Percentiles rank a stretch among this genome's conserved stretches.
phyloP scores from a whole-genome alignment of 1,140 invertebrate genomes.

The Drosophila willistoni region DNA sequence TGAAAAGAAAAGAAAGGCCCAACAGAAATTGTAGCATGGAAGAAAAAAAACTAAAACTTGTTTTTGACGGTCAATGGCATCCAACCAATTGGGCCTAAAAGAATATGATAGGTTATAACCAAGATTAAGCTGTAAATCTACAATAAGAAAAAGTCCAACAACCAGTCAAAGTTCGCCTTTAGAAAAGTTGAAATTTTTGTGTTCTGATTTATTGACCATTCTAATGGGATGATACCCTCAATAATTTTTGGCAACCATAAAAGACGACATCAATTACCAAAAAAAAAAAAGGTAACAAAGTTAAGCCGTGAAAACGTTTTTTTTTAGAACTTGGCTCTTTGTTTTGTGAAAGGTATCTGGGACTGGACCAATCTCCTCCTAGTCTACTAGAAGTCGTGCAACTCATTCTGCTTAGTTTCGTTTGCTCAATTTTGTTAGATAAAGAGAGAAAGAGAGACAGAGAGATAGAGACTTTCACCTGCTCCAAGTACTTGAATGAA shows the following conservation, averaged over 20 bases:
- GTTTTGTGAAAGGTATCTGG: conserved; percentile 59
- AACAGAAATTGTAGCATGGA: conserved; percentile 46
- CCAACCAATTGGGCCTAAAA: not conserved
- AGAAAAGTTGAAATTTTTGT: not conserved
- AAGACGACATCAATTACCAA: conserved; percentile 51
- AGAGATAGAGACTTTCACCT: conserved; percentile 60
- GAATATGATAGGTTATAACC: not conserved
- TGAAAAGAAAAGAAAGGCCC: conserved; percentile 35
- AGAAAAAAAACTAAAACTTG: conserved; percentile 31
- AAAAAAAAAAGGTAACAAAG: conserved; percentile 6
- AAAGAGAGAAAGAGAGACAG: too few relatives aligned
- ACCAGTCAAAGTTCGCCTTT: not conserved
- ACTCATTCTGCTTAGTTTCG: conserved; percentile 50
- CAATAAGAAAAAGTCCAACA: not conserved
- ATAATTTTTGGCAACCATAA: conserved; percentile 24
- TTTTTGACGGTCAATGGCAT: conserved; percentile 65
- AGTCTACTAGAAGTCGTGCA: conserved; percentile 41
- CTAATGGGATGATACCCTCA: not conserved
- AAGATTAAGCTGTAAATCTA: not conserved
- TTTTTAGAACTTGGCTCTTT: conserved; percentile 46
- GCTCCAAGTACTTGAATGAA: conserved; percentile 19
- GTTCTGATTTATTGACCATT: not conserved
- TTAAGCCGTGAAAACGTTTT: conserved; percentile 36
- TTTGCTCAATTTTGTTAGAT: not conserved
- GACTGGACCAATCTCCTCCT: conserved; percentile 38